Conservation (phyloP, 2,888 invertebrate species). For the Macrostomum cliftonense region DNA sequence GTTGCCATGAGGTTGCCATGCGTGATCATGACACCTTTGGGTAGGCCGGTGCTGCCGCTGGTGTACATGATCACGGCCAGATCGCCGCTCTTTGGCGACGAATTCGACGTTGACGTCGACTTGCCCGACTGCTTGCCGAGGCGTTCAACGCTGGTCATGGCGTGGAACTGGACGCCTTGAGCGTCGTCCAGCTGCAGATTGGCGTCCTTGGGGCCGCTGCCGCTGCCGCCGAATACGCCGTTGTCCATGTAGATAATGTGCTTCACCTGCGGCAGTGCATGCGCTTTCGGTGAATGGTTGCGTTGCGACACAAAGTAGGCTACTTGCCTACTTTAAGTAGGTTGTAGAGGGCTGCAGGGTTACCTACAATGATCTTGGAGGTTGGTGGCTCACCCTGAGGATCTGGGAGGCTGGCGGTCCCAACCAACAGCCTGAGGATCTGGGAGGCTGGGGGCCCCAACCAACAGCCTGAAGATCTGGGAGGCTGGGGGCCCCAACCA, state of each 20-base stretch:
- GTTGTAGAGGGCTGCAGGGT: too few species aligned
- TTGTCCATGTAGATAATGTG: slow-evolving; percentile 39
- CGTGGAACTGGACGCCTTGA: slow-evolving; percentile 29
- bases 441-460: too few species aligned
- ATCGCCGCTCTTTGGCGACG: slow-evolving; percentile 50
- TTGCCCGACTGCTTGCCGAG: slow-evolving; percentile 36
- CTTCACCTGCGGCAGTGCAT: slow-evolving; percentile 53
- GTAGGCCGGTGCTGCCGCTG: slow-evolving; percentile 74
- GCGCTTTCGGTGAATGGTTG: too few species aligned
- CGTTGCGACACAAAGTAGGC: too few species aligned
- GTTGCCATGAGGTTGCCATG: slow-evolving; percentile 37
- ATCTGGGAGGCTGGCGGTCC: too few species aligned
- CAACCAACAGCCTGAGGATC: too few species aligned
- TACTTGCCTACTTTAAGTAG: too few species aligned
- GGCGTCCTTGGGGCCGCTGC: slow-evolving; percentile 18
- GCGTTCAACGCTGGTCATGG: slow-evolving; percentile 53
- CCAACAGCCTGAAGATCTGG: too few species aligned
- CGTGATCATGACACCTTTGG: slow-evolving; percentile 32
- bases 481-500: too few species aligned
- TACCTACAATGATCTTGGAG: too few species aligned
- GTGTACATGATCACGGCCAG: slow-evolving; percentile 96
- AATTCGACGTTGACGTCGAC: too few species aligned
- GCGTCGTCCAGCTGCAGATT: background rate
- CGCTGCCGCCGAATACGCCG: slow-evolving; percentile 19
- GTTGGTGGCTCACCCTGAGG: too few species aligned